Conservation (phyloP, 1,140 invertebrate species). For the Drosophila mayri region DNA sequence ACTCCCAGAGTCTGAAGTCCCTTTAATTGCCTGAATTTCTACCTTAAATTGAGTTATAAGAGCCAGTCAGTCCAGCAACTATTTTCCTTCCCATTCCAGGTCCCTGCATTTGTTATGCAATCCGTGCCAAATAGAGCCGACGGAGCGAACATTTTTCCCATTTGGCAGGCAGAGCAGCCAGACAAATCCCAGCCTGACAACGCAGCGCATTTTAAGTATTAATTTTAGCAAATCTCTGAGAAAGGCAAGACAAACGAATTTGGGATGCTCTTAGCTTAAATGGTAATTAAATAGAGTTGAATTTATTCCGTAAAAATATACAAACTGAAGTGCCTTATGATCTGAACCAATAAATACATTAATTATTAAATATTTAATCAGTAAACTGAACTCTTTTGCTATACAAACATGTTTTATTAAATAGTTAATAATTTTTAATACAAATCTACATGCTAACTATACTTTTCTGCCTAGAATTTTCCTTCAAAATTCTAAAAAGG, state of each 20-base stretch:
- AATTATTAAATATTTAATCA: neutral
- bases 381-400: rapidly evolving
- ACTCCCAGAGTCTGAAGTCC: constrained; percentile 5
- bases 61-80: neutral
- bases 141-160: constrained; percentile 69
- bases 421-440: neutral
- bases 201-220: constrained; percentile 76
- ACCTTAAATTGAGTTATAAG: constrained; percentile 44
- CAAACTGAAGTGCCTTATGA: neutral
- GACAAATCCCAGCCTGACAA: constrained; percentile 77
- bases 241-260: constrained; percentile 8
- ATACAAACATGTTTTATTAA: rapidly evolving
- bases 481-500: neutral
- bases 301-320: no score
- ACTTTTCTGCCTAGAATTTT: neutral
- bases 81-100: constrained; percentile 3
- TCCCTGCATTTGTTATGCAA: constrained; percentile 63
- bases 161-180: constrained; percentile 63
- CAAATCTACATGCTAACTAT: neutral
- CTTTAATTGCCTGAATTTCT: constrained; percentile 45
- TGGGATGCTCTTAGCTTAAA: constrained; percentile 25
- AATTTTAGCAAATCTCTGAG: constrained; percentile 56
- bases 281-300: neutral
- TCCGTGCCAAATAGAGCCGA: constrained; percentile 62
- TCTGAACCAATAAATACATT: no score